A percentile compares a stretch with the other conserved stretches of the same genome.
Evolutionary conservation across 2,113 vertebrate species (phyloP).

Genomic region (Platanista minor): DNA sequence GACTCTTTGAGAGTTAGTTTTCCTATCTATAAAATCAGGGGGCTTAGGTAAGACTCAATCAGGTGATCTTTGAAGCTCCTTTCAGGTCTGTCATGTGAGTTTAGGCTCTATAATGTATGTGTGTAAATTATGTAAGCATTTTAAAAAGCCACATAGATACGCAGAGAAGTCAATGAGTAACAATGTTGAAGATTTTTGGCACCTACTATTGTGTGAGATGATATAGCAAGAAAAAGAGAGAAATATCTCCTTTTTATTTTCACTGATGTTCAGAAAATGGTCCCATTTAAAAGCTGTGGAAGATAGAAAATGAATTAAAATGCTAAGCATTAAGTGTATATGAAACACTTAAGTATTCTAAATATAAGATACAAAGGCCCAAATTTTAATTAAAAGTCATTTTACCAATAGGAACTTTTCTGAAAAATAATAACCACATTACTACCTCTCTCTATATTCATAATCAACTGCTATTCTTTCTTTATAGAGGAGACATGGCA

Average conservation of each 20-base stretch:
- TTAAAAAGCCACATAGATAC: background rate
- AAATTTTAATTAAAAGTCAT: background rate
- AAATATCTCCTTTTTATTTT: background rate
- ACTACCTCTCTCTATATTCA: background rate
- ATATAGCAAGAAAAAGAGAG: background rate
- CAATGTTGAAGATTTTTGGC: background rate
- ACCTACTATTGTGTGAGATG: background rate
- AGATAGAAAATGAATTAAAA: conserved; percentile 28
- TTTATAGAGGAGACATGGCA: background rate
- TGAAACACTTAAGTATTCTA: background rate
- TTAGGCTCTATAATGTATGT: background rate
- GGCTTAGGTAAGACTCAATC: background rate
- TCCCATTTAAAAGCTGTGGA: background rate
- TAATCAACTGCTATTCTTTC: background rate
- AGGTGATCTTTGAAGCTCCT: background rate
- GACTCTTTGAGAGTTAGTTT: background rate
- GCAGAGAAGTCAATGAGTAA: background rate
- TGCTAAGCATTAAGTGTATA: background rate
- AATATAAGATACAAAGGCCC: background rate
- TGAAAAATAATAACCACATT: background rate
- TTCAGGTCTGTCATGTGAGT: background rate
- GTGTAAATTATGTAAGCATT: background rate
- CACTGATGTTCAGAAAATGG: background rate
- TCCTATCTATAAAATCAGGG: background rate
- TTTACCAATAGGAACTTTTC: background rate